These are phyloP conservation scores for Coilia nasus DNA, from an alignment of 2,797 vertebrate genomes.

Conservation along the genomic window DNA sequence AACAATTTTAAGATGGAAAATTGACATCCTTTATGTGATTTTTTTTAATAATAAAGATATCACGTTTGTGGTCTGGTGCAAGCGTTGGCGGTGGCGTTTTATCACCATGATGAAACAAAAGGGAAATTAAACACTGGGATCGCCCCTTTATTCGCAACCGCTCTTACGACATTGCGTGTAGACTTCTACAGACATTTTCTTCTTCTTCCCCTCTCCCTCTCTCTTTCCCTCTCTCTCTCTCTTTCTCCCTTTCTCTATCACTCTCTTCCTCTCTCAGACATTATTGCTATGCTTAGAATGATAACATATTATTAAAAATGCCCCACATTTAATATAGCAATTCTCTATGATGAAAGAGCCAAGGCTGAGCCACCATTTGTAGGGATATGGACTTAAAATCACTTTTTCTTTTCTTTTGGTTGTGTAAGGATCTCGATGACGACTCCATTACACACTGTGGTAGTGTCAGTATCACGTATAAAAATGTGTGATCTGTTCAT, in stretches of 20 bases:
- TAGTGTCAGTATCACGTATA: background rate
- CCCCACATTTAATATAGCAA: constrained; percentile 42
- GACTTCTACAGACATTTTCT: constrained; percentile 24
- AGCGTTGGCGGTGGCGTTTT: constrained; percentile 39
- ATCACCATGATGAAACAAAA: constrained; percentile 52
- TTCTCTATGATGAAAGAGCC: constrained; percentile 43
- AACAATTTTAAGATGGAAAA: background rate
- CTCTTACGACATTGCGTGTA: constrained; percentile 51
- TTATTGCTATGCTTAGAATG: constrained; percentile 45
- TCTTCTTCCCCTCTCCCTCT: constrained; percentile 10
- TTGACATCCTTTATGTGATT: constrained; percentile 37
- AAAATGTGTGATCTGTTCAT: background rate
- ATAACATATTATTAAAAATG: constrained; percentile 55
- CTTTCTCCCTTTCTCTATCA: constrained; percentile 12
- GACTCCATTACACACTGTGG: background rate
- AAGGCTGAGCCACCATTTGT: constrained; percentile 14
- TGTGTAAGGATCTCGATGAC: background rate
- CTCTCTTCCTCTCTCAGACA: constrained; percentile 40
- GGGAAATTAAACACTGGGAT: constrained; percentile 49
- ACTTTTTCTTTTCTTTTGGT: background rate
- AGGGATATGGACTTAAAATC: background rate
- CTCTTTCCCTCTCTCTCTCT: constrained; percentile 32
- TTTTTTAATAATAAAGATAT: constrained; percentile 48
- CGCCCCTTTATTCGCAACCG: constrained; percentile 23
- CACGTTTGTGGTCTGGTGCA: constrained; percentile 38